Evolutionary conservation across 2,113 vertebrate species (phyloP).

Genomic region (Myanophis thanlyinensis): DNA sequence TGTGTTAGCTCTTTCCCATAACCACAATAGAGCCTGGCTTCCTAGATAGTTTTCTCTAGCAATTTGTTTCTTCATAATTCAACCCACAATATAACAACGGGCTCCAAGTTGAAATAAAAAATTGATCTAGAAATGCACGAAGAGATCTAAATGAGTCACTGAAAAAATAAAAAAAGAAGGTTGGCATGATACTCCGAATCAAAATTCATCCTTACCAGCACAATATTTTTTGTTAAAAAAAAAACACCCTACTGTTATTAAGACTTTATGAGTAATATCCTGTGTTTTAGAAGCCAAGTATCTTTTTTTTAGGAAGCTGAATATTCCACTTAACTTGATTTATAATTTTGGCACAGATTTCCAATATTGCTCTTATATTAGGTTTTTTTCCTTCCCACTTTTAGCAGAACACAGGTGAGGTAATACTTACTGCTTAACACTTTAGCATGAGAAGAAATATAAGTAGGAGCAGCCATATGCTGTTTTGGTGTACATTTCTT

Average conservation of each 20-base stretch:
- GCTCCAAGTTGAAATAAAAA: not conserved
- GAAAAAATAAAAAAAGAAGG: not conserved
- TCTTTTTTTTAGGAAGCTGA: not conserved
- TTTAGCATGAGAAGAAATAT: not conserved
- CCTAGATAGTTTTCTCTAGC: not conserved
- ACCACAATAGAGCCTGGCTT: not conserved
- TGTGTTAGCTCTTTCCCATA: not conserved
- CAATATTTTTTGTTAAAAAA: not conserved
- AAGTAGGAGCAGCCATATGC: not conserved
- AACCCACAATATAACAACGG: not conserved
- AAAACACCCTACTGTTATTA: not conserved
- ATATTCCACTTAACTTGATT: not conserved
- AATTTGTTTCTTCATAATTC: not conserved
- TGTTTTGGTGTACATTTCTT: not conserved
- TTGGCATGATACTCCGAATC: not conserved
- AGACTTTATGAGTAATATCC: slow-evolving; percentile 5
- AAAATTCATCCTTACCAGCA: not conserved
- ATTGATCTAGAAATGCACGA: not conserved
- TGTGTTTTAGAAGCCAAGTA: not conserved
- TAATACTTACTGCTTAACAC: not conserved
- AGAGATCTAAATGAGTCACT: not conserved
- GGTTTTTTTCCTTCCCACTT: not conserved
- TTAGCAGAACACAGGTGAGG: not conserved
- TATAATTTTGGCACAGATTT: not conserved
- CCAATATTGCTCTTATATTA: not conserved